A percentile compares a stretch with the other conserved stretches of the same genome.
These are phyloP conservation scores for Anolis sagrei DNA, from an alignment of 2,113 vertebrate genomes.

Conservation along the genomic window DNA sequence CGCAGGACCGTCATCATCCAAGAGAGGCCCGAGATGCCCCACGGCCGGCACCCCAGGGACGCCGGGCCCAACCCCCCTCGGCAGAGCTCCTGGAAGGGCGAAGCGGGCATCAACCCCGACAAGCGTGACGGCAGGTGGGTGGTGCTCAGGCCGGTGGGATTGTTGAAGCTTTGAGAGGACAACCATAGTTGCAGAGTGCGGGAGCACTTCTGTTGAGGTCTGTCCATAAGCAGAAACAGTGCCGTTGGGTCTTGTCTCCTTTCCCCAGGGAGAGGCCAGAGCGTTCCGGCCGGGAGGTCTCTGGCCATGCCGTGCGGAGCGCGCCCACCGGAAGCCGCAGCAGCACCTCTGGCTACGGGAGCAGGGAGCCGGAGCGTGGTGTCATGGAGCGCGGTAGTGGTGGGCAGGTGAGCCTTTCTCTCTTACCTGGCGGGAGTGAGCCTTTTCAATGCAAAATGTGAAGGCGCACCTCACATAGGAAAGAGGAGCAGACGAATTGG, in stretches of 20 bases:
- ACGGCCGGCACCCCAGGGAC: constrained; percentile 86
- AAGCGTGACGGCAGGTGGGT: constrained; percentile 90
- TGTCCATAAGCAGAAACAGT: neutral
- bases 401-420: constrained; percentile 70
- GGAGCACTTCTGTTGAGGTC: neutral
- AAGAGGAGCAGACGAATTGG: too few species aligned
- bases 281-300: constrained; percentile 87
- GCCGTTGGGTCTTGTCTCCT: too few species aligned
- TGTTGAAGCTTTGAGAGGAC: neutral
- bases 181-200: too few species aligned
- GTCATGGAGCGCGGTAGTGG: constrained; percentile 83
- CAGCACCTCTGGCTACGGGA: constrained; percentile 80
- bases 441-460: too few species aligned
- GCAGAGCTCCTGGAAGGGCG: constrained; percentile 86
- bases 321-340: constrained; percentile 83
- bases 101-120: constrained; percentile 81
- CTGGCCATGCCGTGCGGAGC: constrained; percentile 83
- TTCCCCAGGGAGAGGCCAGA: constrained; percentile 83
- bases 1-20: constrained; percentile 88
- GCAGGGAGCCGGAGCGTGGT: constrained; percentile 84
- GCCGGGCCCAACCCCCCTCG: constrained; percentile 78
- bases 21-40: constrained; percentile 83
- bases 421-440: too few species aligned
- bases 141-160: neutral
- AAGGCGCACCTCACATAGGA: too few species aligned